Percentiles rank a stretch among this genome's conserved stretches.
Evolutionary conservation across 1,140 invertebrate species (phyloP).

Genomic region (Tribolium madens): DNA sequence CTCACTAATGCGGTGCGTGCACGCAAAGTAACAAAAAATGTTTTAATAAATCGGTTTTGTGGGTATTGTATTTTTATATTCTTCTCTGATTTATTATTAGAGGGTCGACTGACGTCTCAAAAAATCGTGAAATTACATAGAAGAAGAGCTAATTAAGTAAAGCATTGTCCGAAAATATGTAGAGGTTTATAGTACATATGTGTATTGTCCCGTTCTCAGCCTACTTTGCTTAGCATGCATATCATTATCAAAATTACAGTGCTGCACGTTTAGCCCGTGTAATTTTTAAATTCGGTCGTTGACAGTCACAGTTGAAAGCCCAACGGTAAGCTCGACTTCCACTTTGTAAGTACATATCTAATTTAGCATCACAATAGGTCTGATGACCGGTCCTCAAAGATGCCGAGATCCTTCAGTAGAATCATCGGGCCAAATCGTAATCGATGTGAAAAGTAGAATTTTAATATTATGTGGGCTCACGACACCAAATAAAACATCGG

Average conservation of each 20-base stretch:
- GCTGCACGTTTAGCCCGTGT: slow-evolving; percentile 47
- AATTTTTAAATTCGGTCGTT: slow-evolving; percentile 53
- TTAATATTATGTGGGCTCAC: slow-evolving; percentile 56
- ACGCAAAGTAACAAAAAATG: too few relatives aligned
- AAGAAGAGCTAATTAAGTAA: slow-evolving; percentile 17
- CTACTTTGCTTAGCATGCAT: slow-evolving; percentile 46
- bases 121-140: slow-evolving; percentile 41
- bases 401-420: slow-evolving; percentile 53
- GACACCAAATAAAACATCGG: slow-evolving; percentile 45
- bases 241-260: slow-evolving; percentile 51
- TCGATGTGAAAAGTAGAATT: slow-evolving; percentile 60
- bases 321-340: slow-evolving; percentile 49
- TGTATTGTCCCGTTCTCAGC: slow-evolving; percentile 47
- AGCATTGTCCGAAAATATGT: slow-evolving; percentile 31
- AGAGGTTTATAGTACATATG: slow-evolving; percentile 11
- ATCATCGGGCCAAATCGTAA: slow-evolving; percentile 54
- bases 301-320: slow-evolving; percentile 52
- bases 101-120: background rate
- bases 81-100: background rate
- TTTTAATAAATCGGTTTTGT: too few relatives aligned
- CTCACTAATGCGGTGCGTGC: too few relatives aligned
- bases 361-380: slow-evolving; percentile 57
- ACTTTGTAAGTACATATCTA: slow-evolving; percentile 49
- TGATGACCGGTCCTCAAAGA: slow-evolving; percentile 57
- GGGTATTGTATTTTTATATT: background rate